Evolutionary conservation across 2,888 invertebrate species (phyloP), one percentile per base, ranked within the genome.

Genomic region (Erpobdella octoculata): DNA sequence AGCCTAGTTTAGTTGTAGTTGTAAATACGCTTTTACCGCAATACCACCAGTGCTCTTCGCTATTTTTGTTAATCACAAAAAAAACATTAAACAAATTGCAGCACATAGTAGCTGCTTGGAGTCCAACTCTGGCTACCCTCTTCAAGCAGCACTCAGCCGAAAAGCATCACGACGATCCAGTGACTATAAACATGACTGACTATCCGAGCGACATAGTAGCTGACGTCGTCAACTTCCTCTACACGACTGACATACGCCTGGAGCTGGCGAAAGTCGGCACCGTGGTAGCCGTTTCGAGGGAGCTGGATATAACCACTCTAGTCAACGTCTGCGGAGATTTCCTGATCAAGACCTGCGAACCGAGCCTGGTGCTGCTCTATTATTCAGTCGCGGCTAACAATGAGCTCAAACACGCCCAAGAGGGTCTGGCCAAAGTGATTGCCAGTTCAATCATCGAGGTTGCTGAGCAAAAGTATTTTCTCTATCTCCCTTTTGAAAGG

Each of bases 301-400:
- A 72, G 65, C 46, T 72, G 48, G 72, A 72, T 58, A 48, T 72
- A 18, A 62, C 46, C 36, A 48, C 62, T 33, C 9, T 72, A 36
- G 72, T 72, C 18, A 48, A 70, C 12, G 62, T 72, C 31, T 72
- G 72, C 35, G 62, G 58, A 33, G 68, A 72, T 61, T 72, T 70
- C 65, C 70, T 72, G 28, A 72, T 72, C 38, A 69, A 72, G 37
- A 70, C 41, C 21, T 58, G 59, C 38, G 37, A 36, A 2, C 62
- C 69, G 1, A 58, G 70, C 12, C 38, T 41, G 31, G 38, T 72
- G 21, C 38, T 72, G 21, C 65, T 72, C 31, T 35, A 72, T 35
- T 72, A 72, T 59, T 72, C 72, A 18, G 70, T 72, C 28, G 72
- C 72, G 28, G 72, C 72, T 37, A 72, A 72, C 70, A 72, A 72